Conservation (phyloP, 2,797 vertebrate genomes). For the Aulostomus chinensis region DNA sequence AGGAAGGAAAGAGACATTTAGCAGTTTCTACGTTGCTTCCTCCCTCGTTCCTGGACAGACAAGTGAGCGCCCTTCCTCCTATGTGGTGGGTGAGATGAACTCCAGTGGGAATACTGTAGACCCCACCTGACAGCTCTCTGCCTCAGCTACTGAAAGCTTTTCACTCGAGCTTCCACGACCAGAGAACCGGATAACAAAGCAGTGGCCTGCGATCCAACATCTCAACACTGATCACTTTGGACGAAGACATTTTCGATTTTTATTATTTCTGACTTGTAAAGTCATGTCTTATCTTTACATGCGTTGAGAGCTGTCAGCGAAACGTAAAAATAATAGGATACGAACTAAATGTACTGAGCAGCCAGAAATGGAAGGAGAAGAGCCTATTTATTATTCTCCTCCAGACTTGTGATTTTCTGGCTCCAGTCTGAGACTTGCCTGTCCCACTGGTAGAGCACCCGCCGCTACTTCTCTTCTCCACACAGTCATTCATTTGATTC, state of each 20-base stretch:
- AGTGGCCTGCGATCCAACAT: conserved; percentile 27
- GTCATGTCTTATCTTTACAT: too few species aligned
- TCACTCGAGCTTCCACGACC: conserved; percentile 43
- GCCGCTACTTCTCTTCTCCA: conserved; percentile 4
- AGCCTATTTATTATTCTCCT: conserved; percentile 17
- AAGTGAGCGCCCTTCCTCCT: conserved; percentile 49
- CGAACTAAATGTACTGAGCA: conserved; percentile 17
- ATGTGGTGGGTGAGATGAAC: conserved; percentile 78
- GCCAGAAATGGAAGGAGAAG: conserved; percentile 49
- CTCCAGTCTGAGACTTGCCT: conserved; percentile 25
- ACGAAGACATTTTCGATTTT: conserved; percentile 7
- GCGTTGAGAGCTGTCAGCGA: conserved; percentile 9
- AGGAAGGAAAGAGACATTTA: conserved; percentile 27
- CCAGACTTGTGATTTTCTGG: conserved; percentile 38
- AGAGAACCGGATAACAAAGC: conserved; percentile 34
- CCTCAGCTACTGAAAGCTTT: conserved; percentile 59
- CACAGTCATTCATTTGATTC: too few species aligned
- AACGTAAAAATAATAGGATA: too few species aligned
- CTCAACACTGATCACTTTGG: conserved; percentile 22
- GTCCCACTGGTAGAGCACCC: conserved; percentile 23
- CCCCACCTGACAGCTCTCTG: conserved; percentile 77
- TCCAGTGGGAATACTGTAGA: conserved; percentile 78
- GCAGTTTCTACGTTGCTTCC: conserved; percentile 30
- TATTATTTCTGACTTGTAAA: conserved; percentile 11
- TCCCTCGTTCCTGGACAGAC: conserved; percentile 56